Evolutionary conservation across 2,113 vertebrate species (phyloP).

Genomic region (Pterocles gutturalis): DNA sequence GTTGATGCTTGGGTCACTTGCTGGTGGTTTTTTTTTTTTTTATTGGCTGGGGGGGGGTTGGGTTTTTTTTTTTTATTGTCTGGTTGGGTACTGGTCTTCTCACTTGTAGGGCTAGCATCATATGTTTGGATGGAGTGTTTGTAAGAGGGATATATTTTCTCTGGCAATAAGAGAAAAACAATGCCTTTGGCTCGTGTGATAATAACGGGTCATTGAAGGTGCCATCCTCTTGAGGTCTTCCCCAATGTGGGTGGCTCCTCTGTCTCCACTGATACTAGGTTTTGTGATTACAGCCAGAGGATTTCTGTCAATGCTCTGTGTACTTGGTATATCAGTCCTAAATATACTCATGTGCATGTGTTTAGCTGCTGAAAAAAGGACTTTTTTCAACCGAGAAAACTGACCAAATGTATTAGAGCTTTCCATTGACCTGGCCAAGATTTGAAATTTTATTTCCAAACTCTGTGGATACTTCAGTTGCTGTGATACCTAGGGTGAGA

Average conservation of each 20-base stretch:
- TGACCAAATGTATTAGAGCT: background rate
- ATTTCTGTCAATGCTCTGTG: background rate
- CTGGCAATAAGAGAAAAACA: background rate
- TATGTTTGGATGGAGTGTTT: background rate
- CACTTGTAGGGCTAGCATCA: background rate
- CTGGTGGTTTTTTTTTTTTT: background rate
- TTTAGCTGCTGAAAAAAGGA: background rate
- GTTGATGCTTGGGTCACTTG: background rate
- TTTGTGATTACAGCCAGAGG: background rate
- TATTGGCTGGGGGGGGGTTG: too few species aligned
- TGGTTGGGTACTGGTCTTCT: background rate
- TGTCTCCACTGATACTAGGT: background rate
- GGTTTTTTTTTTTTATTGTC: too few species aligned
- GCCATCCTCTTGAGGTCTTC: background rate
- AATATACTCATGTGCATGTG: background rate
- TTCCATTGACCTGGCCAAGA: rapidly evolving
- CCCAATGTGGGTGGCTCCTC: background rate
- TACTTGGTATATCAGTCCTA: background rate
- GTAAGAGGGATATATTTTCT: background rate
- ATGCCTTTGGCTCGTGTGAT: background rate
- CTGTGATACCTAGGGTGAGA: background rate
- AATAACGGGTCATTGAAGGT: background rate
- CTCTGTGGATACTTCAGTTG: background rate
- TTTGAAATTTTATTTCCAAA: background rate
- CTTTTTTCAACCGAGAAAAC: background rate